Evolutionary conservation across 2,888 invertebrate species (phyloP), one percentile per base, ranked within the genome.

Genomic region (Diabrotica balteata): DNA sequence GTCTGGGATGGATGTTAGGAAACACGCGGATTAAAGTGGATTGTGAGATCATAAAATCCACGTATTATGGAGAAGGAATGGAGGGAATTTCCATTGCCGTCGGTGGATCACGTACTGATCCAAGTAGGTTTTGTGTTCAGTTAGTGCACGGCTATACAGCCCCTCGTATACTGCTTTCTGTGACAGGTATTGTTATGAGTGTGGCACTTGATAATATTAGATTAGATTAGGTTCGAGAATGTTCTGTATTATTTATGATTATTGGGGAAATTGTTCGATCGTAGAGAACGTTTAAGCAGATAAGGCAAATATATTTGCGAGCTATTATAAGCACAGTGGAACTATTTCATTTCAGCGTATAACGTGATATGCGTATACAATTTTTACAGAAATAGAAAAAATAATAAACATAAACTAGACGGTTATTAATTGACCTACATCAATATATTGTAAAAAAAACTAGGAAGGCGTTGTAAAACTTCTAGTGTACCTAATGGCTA

Each of bases 1-100:
- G 10, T 6, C 22, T 7, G 54, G 51, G 51, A 51, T 42, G 42
- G 58, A 64, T 57, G 32, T 62, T 32, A 22, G 68, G 70, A 61
- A 74, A 67, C 72, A 70, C 62, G 68, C 61, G 73, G 69, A 73
- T 72, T 73, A 72, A 73, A 72, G 72, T 70, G 67, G 67, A 72
- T 73, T 67, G 69, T 66, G 66, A 62, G 67, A 62, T 65, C 70
- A 70, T 75, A 71, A 75, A 71, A 69, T 71, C 64, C 67, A 67
- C 54, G 65, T 67, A 69, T 71, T 64, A 67, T 67, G 69, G 63
- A 58, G 59, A 54, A 57, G 58, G 64, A 58, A 61, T 61, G 63
- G 54, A 44, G 65, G 65, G 60, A 71, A 67, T 69, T 63, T 67
- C 71, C 71, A 67, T 67, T 32, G 57, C 63, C 63, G 45, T 62